A percentile compares a stretch with the other conserved stretches of the same genome.
Evolutionary conservation across 2,113 vertebrate genomes (phyloP).

Genomic region (Isurus oxyrinchus): DNA sequence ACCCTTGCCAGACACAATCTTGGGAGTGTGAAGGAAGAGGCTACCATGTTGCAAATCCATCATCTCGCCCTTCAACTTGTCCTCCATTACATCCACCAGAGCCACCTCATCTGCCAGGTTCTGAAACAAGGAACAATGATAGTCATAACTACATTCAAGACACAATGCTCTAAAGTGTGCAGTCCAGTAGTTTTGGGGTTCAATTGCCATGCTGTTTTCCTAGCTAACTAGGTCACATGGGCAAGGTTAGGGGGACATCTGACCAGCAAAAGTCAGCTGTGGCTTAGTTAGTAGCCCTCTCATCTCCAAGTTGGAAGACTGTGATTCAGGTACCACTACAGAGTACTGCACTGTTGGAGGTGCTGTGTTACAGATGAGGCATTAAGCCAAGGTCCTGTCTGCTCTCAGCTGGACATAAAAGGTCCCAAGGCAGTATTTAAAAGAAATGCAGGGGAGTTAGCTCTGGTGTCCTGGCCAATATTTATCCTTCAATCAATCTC

Average conservation of each 20-base stretch:
- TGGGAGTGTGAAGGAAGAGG: constrained; percentile 90
- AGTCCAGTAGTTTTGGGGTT: background rate
- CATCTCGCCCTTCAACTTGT: constrained; percentile 92
- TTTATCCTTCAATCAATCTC: background rate
- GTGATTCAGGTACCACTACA: background rate
- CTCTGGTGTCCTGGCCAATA: background rate
- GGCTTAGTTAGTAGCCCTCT: background rate
- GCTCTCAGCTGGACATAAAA: background rate
- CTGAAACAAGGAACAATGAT: constrained; percentile 53
- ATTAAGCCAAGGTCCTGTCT: background rate
- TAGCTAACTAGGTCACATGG: background rate
- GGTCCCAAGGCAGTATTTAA: background rate
- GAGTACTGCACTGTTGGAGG: background rate
- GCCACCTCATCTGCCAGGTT: constrained; percentile 90
- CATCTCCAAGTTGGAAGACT: background rate
- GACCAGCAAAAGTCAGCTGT: too few relatives aligned
- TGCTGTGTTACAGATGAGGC: background rate
- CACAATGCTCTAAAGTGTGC: background rate
- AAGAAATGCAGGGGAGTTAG: background rate
- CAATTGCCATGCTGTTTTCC: too few relatives aligned
- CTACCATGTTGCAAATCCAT: constrained; percentile 95
- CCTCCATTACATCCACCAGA: constrained; percentile 93
- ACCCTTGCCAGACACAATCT: constrained; percentile 95
- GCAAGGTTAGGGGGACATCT: background rate
- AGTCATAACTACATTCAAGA: background rate